A percentile compares a stretch with the other conserved stretches of the same genome.
Conservation (phyloP, 1,140 invertebrate species). For the Brachionus asplanchnoidis region DNA sequence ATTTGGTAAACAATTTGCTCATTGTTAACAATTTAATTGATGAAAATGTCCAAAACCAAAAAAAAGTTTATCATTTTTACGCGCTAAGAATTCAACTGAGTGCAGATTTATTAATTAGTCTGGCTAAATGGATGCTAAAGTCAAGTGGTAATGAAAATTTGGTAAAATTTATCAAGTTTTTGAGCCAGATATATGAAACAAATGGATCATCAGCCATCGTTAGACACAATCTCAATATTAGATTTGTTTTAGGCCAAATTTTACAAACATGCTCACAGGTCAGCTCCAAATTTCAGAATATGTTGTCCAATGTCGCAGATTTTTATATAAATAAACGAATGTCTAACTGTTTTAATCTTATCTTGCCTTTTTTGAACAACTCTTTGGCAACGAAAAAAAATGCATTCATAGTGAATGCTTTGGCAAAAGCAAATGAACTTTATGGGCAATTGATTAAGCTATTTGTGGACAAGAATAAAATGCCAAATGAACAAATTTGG, state of each 20-base stretch:
- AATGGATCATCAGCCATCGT: background rate
- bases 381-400: background rate
- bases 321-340: background rate
- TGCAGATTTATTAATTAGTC: background rate
- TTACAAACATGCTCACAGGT: background rate
- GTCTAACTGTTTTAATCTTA: background rate
- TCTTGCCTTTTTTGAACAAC: background rate
- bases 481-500: background rate
- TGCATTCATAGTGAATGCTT: background rate
- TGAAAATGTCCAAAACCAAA: background rate
- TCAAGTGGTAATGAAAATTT: background rate
- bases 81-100: background rate
- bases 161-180: background rate
- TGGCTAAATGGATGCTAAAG: background rate
- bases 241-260: background rate
- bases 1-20: background rate
- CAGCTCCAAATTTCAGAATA: background rate
- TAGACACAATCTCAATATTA: background rate
- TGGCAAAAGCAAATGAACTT: background rate
- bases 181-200: background rate
- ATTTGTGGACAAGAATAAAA: background rate
- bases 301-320: background rate
- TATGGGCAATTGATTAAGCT: background rate
- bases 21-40: slow-evolving; percentile 2
- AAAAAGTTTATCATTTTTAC: background rate